phyloP scores from a whole-genome alignment of 1,140 invertebrate genomes.

The Neodiprion lecontei region DNA sequence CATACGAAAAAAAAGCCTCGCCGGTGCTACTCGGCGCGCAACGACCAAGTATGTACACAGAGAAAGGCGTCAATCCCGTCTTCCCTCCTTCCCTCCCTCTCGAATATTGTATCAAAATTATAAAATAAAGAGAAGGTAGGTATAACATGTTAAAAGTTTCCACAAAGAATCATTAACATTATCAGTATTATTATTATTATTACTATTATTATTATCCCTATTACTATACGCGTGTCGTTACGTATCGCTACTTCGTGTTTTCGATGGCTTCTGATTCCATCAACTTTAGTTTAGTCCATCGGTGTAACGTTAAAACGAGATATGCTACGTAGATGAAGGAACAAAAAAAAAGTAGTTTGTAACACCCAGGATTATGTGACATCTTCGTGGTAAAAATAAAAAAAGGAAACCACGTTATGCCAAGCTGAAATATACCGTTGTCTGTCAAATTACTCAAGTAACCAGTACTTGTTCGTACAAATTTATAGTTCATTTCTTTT shows the following conservation, averaged over 20 bases:
- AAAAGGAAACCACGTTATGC: too few species aligned
- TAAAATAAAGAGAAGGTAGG: slow-evolving; percentile 40
- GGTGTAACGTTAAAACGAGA: background rate
- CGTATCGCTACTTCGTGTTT: background rate
- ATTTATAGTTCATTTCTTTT: too few species aligned
- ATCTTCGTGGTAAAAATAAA: too few species aligned
- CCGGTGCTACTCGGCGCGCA: too few species aligned
- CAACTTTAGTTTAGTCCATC: too few species aligned
- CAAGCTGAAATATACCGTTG: too few species aligned
- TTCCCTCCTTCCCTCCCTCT: slow-evolving; percentile 15
- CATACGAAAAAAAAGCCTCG: too few species aligned
- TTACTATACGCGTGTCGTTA: slow-evolving; percentile 20
- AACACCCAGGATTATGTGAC: background rate
- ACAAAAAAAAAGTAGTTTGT: background rate
- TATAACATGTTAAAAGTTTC: slow-evolving; percentile 16
- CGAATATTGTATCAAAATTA: slow-evolving; percentile 46
- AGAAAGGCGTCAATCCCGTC: background rate
- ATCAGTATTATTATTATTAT: background rate
- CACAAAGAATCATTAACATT: background rate
- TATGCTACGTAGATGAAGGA: background rate
- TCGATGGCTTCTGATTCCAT: too few species aligned
- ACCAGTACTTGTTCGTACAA: too few species aligned
- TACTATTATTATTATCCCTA: background rate
- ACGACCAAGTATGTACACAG: background rate
- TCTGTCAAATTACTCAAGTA: too few species aligned